Base-by-base conservation (phyloP, 1,140 invertebrate species). In the Apocrypta bakeri region DNA sequence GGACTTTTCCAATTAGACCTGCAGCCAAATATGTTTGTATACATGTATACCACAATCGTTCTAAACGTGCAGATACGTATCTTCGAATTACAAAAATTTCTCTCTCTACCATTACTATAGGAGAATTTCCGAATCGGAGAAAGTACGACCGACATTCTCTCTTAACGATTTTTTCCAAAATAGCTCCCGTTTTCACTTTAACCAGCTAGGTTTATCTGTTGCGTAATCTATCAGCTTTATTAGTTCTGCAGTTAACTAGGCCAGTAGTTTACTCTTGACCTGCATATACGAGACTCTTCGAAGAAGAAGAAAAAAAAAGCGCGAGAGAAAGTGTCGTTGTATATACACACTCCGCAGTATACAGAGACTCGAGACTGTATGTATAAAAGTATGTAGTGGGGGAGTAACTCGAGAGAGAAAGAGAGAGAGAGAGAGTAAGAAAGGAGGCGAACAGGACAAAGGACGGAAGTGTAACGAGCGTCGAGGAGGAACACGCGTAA, bases 1-100 rank as follows among this genome's bases (percentile, higher is more conserved):
- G 37, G 64, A 48, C 63, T 78, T 78, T 78, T 78, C 76, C 33
- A 78, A 78, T 78, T 68, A 78, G 64, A 78, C n/a, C 14, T 56
- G 17, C 48, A 56, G 17, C 48, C 14, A 37, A 4, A 37, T 9
- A 37, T 37, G 9, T 37, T 4, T 9, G 33, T 37, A 37, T 37
- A 37, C 33, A 37, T 37, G 9, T 37, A 37, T 9, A 9, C 9
- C 33, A 9, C n/a, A n/a, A n/a, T 37, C 33, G 33, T 37, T 9
- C 33, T 17, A 21, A 56, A 74, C 24, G 25, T 66, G 27, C 17
- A 66, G 74, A 75, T 63, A 31, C 3, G 21, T 75, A 75, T 75
- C 48, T 14, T 11, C 29, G 21, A 0, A 6, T 21, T 56, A 21
- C 2, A 48, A 48, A 48, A 56, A 56, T 37, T 9, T 37, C 33